These are phyloP conservation scores for Oreochromis aureus DNA, from an alignment of 2,113 vertebrate species.

Conservation along the genomic window DNA sequence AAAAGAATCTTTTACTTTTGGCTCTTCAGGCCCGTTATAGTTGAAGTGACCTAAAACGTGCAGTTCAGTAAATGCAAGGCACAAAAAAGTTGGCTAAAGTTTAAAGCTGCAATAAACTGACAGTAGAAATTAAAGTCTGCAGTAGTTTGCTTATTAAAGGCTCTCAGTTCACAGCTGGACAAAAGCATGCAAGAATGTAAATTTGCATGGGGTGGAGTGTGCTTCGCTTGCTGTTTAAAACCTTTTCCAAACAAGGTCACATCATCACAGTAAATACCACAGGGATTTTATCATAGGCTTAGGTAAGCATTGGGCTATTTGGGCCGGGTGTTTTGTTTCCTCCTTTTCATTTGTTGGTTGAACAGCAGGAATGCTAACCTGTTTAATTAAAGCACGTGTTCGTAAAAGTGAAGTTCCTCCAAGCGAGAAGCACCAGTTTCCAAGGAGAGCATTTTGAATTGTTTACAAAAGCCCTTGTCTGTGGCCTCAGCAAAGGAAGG, in stretches of 20 bases:
- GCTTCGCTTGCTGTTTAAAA: conserved; percentile 17
- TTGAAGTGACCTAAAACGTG: background rate
- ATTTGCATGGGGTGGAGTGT: conserved; percentile 3
- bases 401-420: background rate
- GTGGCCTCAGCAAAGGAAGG: background rate
- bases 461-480: conserved; percentile 3
- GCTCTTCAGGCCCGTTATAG: background rate
- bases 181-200: conserved; percentile 24
- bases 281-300: conserved; percentile 51
- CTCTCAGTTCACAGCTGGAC: conserved; percentile 2
- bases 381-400: conserved; percentile 20
- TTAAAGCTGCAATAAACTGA: background rate
- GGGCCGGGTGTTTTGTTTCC: background rate
- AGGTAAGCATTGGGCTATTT: conserved; percentile 42
- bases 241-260: conserved; percentile 67
- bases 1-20: background rate
- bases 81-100: background rate
- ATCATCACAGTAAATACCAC: conserved; percentile 59
- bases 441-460: background rate
- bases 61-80: background rate
- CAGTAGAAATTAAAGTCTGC: background rate
- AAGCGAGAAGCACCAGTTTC: background rate
- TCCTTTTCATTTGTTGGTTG: conserved; percentile 4
- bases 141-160: background rate
- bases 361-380: conserved; percentile 42